Evolutionary conservation across 2,888 invertebrate species (phyloP).

Genomic region (Lasioglossum figueresi): DNA sequence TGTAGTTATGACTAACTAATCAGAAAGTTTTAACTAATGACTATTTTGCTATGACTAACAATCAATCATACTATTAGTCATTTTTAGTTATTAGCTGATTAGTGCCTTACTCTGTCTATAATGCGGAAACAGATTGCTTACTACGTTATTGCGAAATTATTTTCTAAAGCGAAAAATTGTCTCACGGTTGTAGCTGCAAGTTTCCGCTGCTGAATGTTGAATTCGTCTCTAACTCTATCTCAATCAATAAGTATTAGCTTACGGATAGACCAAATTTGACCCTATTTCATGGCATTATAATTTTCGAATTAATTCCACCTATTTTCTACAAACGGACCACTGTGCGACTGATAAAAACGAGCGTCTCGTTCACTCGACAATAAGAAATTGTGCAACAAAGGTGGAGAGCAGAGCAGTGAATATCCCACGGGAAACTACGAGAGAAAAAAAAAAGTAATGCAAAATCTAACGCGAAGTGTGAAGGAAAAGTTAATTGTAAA

Average conservation of each 20-base stretch:
- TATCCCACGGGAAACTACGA: conserved; percentile 26
- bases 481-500: conserved; percentile 51
- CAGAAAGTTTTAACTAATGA: too few species aligned
- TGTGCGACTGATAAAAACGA: background rate
- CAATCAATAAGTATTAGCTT: background rate
- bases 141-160: background rate
- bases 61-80: too few species aligned
- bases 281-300: background rate
- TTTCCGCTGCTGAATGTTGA: background rate
- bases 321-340: background rate
- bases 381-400: conserved; percentile 37
- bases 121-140: background rate
- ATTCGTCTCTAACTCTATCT: background rate
- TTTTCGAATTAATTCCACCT: background rate
- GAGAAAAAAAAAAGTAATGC: conserved; percentile 27
- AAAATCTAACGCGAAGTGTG: conserved; percentile 34
- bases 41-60: too few species aligned
- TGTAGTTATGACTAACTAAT: too few species aligned
- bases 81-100: too few species aligned
- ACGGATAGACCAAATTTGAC: background rate
- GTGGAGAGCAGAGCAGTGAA: conserved; percentile 6
- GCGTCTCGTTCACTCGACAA: background rate
- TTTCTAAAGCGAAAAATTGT: background rate
- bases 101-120: too few species aligned
- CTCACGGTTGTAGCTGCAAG: background rate